A percentile compares a stretch with the other conserved stretches of the same genome.
These are phyloP conservation scores for Kradibia gibbosae DNA, from an alignment of 1,140 invertebrate species.

Conservation along the genomic window DNA sequence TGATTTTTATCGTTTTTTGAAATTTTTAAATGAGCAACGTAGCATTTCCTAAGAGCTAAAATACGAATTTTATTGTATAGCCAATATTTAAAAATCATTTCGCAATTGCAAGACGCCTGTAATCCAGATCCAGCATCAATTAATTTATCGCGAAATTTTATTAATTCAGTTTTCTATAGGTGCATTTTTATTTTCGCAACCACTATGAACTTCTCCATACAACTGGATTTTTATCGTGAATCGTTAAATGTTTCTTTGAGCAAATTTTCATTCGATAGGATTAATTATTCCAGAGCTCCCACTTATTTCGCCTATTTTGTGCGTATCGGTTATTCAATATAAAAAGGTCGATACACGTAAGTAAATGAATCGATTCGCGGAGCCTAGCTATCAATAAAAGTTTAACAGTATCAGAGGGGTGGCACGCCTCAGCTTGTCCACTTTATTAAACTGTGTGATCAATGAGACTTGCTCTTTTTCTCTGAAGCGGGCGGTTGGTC, in stretches of 20 bases:
- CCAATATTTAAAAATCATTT: conserved; percentile 7
- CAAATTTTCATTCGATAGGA: not conserved
- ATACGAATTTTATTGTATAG: not conserved
- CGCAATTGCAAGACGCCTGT: not conserved
- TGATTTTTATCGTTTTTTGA: not conserved
- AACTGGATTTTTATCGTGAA: no score
- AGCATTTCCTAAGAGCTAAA: not conserved
- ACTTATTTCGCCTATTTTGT: not conserved
- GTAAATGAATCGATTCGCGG: not conserved
- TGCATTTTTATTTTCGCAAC: not conserved
- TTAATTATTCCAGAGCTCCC: not conserved
- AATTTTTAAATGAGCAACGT: not conserved
- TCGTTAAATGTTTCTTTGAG: not conserved
- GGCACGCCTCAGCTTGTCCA: no score
- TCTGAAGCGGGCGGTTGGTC: no score
- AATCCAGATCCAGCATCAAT: not conserved
- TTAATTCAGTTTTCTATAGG: not conserved
- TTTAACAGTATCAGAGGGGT: not conserved
- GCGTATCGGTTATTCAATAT: not conserved
- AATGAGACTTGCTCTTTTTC: not conserved
- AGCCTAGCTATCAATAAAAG: not conserved
- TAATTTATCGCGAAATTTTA: not conserved
- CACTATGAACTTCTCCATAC: no score
- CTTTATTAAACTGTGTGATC: not conserved
- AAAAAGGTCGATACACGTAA: not conserved